Evolutionary conservation across 53 echinoderm and acorn worm species (phyloP), one percentile per base, ranked within the genome.

Genomic region (Arbacia lixula): DNA sequence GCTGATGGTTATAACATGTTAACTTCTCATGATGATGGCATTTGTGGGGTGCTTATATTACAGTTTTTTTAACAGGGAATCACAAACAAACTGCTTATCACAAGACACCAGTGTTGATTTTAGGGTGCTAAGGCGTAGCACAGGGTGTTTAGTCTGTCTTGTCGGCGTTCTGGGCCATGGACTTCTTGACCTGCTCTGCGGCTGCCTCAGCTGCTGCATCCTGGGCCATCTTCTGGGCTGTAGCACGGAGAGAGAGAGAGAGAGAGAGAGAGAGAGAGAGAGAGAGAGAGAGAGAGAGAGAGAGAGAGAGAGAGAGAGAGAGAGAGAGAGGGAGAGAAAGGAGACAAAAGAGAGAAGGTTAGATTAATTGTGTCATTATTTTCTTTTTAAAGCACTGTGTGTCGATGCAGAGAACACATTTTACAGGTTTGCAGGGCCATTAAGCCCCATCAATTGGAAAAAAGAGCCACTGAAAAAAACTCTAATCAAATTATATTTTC

Each of bases 191-290:
- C 74, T 93, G 96, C 30, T 99, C 92, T 0, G 99, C 99, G 36
- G 99, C 94, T 5, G 92, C 88, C 20, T 99, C 94, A 16, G 92
- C 90, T 31, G 91, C 99, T 14, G 91, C 91, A 60, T 99, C 88
- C 78, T 94, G 87, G 71, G 99, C 99, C 83, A 92, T 17, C 66
- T 99, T 57, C 78, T 99, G 90, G 49, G 99, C 99, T 99, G 86
- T 58, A 64, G 39, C 12, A 29, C 5, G 30, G 4, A 64, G 5
- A 19, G 33, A 8, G 33, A 64, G 5, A 32, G 33, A 64, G 53
- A 71, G 32, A 72, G 31, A 86, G 36, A 50, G n/a, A 46, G 8
- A 46, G 14, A 46, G 8, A 46, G 14, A 10, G 46, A 46, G 14
- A 10, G 46, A 46, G n/a, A n/a, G n/a, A n/a, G n/a, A n/a, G n/a